phyloP scores from a whole-genome alignment of 2,113 vertebrate genomes.

The Perca fluviatilis region DNA sequence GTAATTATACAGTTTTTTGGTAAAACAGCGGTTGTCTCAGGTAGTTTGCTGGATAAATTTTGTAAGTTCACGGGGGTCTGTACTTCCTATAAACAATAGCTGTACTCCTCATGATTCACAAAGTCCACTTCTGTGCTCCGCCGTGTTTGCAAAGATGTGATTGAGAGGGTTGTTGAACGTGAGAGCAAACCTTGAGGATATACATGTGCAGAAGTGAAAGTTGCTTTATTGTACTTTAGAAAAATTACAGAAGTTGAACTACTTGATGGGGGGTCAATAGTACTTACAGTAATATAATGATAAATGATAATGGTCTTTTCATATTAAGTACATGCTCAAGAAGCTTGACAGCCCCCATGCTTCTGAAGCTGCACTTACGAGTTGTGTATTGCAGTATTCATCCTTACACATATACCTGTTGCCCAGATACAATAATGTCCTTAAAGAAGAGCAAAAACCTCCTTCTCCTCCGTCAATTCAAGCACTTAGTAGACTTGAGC shows the following conservation, averaged over 20 bases:
- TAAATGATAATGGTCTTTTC: conserved; percentile 34
- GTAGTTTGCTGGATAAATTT: conserved; percentile 25
- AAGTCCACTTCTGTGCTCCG: conserved; percentile 26
- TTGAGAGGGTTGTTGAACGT: conserved; percentile 53
- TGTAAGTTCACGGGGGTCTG: not conserved
- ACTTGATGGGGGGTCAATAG: conserved; percentile 28
- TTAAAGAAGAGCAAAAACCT: conserved; percentile 6
- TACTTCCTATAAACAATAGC: conserved; percentile 4
- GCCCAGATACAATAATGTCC: not conserved
- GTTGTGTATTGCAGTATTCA: not conserved
- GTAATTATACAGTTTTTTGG: conserved; percentile 8
- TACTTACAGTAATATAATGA: conserved; percentile 27
- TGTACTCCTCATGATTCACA: conserved; percentile 37
- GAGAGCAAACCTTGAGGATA: conserved; percentile 52
- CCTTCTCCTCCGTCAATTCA: not conserved
- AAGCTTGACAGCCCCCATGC: not conserved
- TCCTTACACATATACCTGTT: not conserved
- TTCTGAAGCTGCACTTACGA: not conserved
- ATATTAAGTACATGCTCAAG: conserved; percentile 15
- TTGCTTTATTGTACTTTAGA: conserved; percentile 21
- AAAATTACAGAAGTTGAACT: conserved; percentile 44
- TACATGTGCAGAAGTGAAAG: conserved; percentile 6
- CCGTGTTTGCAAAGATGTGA: conserved; percentile 25
- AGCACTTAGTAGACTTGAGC: not conserved
- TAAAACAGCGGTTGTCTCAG: not conserved